Percentiles rank a stretch among this genome's conserved stretches.
These are phyloP conservation scores for Otocyon megalotis DNA, from an alignment of 2,113 vertebrate genomes.

Conservation along the genomic window DNA sequence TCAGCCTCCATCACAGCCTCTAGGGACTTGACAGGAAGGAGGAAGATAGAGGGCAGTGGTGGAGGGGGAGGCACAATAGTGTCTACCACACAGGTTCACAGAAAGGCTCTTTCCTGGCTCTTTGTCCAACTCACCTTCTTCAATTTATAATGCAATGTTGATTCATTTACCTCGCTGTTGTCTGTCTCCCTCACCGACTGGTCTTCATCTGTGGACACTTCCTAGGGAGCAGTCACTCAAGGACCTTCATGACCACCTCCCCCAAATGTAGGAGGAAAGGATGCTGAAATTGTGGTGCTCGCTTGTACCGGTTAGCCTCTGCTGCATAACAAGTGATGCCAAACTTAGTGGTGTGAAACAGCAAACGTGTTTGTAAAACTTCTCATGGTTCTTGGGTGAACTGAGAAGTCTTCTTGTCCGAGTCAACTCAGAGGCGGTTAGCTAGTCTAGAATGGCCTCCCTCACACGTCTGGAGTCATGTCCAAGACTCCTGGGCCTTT, in stretches of 20 bases:
- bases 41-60: background rate
- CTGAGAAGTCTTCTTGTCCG: background rate
- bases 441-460: background rate
- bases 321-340: background rate
- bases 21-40: background rate
- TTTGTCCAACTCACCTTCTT: background rate
- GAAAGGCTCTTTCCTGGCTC: background rate
- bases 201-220: background rate
- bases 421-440: accelerated
- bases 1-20: background rate
- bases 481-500: background rate
- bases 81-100: background rate
- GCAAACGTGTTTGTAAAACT: background rate
- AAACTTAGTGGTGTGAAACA: too few species aligned
- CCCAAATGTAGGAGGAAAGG: background rate
- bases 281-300: background rate
- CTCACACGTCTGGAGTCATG: background rate
- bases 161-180: background rate
- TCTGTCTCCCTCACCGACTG: background rate
- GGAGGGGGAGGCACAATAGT: background rate
- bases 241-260: background rate
- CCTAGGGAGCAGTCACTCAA: background rate
- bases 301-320: background rate
- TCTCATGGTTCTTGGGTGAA: background rate
- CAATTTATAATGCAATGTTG: accelerated